These are phyloP conservation scores for Philantomba maxwellii DNA, from an alignment of 2,113 vertebrate genomes.

Conservation along the genomic window DNA sequence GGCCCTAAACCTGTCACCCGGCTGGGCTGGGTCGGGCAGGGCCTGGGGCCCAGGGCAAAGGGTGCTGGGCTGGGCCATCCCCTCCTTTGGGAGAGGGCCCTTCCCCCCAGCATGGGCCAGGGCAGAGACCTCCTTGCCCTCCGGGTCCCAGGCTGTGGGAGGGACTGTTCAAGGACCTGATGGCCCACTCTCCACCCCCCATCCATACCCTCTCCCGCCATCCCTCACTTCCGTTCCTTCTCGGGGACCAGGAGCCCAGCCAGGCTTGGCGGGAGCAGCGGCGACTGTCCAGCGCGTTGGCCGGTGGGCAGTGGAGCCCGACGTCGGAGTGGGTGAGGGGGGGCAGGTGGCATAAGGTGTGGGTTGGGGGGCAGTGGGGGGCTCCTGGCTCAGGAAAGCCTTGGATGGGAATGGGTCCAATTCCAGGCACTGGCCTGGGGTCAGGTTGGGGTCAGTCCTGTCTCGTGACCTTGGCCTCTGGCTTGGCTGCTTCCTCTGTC, in stretches of 20 bases:
- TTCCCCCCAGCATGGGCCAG: neutral
- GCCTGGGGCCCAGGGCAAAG: constrained; percentile 51
- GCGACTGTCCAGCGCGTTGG: constrained; percentile 85
- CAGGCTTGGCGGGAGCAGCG: constrained; percentile 85
- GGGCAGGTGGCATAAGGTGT: neutral
- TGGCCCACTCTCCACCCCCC: neutral
- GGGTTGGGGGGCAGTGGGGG: neutral
- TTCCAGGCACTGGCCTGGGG: neutral
- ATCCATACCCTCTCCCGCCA: too few species aligned
- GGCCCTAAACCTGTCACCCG: constrained; percentile 59
- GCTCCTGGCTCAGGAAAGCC: neutral
- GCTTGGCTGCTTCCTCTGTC: neutral
- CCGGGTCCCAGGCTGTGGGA: neutral
- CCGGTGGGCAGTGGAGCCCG: constrained; percentile 87
- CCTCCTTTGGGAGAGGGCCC: neutral
- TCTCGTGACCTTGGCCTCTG: neutral
- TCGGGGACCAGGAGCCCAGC: constrained; percentile 82
- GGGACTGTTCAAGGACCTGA: neutral
- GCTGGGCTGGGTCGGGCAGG: neutral
- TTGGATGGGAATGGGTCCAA: rapidly evolving
- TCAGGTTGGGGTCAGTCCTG: neutral
- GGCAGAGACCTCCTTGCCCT: neutral
- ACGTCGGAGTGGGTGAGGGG: constrained; percentile 92
- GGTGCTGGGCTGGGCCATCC: constrained; percentile 19
- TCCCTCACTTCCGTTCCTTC: neutral